Evolutionary conservation across 2,113 vertebrate species (phyloP).

Genomic region (Podarcis cretensis): DNA sequence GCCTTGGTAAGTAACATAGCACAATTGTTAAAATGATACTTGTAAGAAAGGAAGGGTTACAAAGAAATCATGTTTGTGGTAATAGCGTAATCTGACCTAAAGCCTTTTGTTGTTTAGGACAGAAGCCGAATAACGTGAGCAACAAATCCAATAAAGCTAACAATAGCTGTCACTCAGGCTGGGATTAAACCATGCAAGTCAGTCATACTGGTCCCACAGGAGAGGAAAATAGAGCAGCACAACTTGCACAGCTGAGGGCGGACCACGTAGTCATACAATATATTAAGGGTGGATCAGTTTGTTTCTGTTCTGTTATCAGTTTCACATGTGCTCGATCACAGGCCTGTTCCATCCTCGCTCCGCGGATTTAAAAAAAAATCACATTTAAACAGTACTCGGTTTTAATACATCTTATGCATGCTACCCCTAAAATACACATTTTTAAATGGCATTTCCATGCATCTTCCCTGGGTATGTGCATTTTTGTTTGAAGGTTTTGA

Average conservation of each 20-base stretch:
- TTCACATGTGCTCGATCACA: too few species aligned
- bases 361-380: too few species aligned
- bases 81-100: background rate
- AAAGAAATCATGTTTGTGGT: background rate
- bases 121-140: conserved; percentile 1
- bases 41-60: background rate
- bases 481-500: too few species aligned
- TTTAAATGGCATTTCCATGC: too few species aligned
- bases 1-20: background rate
- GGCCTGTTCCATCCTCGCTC: too few species aligned
- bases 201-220: background rate
- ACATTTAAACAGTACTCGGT: too few species aligned
- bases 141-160: conserved; percentile 24
- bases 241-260: background rate
- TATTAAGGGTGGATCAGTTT: too few species aligned
- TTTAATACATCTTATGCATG: too few species aligned
- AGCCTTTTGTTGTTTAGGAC: background rate
- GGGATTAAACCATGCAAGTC: conserved; percentile 18
- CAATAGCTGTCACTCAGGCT: background rate
- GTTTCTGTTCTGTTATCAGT: too few species aligned
- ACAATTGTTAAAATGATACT: background rate
- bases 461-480: too few species aligned
- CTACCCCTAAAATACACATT: too few species aligned
- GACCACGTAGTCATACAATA: background rate
- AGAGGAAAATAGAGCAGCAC: background rate